phyloP scores from a whole-genome alignment of 2,113 vertebrate genomes.

The Seriola aureovittata region DNA sequence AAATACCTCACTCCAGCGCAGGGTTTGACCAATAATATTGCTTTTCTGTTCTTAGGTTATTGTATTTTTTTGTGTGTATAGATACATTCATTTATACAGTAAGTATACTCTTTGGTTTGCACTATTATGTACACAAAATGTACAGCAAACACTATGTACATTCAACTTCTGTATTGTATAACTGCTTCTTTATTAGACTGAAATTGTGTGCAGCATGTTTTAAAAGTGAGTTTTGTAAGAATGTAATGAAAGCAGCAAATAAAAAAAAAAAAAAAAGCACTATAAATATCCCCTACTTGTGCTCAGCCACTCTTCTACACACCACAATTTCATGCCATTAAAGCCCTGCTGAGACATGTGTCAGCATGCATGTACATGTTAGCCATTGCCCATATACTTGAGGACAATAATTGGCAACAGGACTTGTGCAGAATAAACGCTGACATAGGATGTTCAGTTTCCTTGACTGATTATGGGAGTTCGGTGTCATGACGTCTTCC shows the following conservation, averaged over 20 bases:
- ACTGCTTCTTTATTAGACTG: background rate
- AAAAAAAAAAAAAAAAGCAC: background rate
- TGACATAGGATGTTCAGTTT: background rate
- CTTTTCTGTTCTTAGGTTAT: background rate
- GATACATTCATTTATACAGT: background rate
- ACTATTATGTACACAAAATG: background rate
- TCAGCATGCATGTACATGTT: conserved; percentile 17
- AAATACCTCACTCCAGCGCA: background rate
- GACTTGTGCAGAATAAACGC: background rate
- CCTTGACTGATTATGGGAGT: background rate
- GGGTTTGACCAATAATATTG: background rate
- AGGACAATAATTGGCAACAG: background rate
- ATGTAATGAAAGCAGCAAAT: conserved; percentile 8
- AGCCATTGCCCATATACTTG: background rate
- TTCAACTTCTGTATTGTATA: background rate
- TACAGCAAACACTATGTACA: background rate
- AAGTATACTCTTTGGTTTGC: background rate
- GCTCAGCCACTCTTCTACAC: background rate
- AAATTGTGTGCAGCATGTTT: background rate
- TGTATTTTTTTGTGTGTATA: background rate
- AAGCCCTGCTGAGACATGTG: conserved; percentile 15
- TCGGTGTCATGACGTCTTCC: background rate
- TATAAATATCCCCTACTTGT: background rate
- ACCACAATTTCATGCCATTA: background rate
- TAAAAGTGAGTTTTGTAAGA: conserved; percentile 1